Percentiles rank a stretch among this genome's conserved stretches.
These are phyloP conservation scores for Petrocephalus schoutedeni DNA, from an alignment of 2,797 vertebrate genomes.

Conservation along the genomic window DNA sequence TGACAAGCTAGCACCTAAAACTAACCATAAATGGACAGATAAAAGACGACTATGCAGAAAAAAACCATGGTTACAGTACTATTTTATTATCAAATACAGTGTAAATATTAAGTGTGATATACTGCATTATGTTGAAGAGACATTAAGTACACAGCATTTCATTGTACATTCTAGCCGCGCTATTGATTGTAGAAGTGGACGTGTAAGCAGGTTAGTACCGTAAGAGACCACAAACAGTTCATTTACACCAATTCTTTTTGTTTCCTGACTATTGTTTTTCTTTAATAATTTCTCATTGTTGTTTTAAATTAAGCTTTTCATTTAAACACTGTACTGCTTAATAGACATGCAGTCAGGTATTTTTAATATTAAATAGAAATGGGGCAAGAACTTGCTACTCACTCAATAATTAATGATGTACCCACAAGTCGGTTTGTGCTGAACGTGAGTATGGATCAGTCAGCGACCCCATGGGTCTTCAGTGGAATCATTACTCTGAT, in stretches of 20 bases:
- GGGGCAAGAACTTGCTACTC: background rate
- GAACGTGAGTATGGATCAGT: background rate
- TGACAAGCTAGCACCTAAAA: background rate
- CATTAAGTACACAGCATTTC: slow-evolving; percentile 32
- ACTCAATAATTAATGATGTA: background rate
- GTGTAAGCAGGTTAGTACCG: slow-evolving; percentile 17
- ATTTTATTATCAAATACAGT: slow-evolving; percentile 53
- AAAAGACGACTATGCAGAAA: slow-evolving; percentile 13
- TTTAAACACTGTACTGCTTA: background rate
- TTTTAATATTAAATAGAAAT: background rate
- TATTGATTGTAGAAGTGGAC: slow-evolving; percentile 25
- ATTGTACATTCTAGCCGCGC: slow-evolving; percentile 32
- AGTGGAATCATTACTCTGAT: background rate
- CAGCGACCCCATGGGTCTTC: background rate
- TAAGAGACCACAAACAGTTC: slow-evolving; percentile 19
- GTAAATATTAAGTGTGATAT: slow-evolving; percentile 42
- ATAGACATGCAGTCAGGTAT: background rate
- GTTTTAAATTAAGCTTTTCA: background rate
- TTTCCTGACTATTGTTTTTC: background rate
- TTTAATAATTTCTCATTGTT: background rate
- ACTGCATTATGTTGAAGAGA: slow-evolving; percentile 30
- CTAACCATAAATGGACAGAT: background rate
- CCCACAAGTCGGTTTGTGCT: background rate
- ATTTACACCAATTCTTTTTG: background rate
- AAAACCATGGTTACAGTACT: slow-evolving; percentile 38